Conservation (phyloP, 2,888 invertebrate species). For the Lochmaea capreae region DNA sequence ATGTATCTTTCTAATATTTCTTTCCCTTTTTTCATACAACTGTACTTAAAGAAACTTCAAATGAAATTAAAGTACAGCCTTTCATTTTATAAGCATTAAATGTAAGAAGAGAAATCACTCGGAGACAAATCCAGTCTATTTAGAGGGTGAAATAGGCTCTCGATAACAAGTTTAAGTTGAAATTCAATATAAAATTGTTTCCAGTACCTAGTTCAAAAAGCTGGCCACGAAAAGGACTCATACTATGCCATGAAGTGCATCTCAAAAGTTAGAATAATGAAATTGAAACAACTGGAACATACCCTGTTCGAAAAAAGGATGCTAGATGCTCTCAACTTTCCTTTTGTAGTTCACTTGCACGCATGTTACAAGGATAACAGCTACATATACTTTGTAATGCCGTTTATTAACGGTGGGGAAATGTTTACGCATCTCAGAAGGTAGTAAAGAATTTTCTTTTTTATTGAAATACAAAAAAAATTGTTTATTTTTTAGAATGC, state of each 20-base stretch:
- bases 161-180: too few species aligned
- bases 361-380: conserved; percentile 88
- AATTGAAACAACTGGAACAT: conserved; percentile 89
- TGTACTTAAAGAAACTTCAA: too few species aligned
- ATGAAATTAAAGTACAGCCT: too few species aligned
- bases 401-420: conserved; percentile 87
- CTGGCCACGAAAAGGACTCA: conserved; percentile 64
- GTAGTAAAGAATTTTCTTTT: conserved; percentile 44
- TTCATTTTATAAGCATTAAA: too few species aligned
- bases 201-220: conserved; percentile 63
- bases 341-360: conserved; percentile 88
- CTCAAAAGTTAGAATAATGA: conserved; percentile 86
- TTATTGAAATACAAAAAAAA: not conserved
- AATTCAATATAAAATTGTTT: conserved; percentile 7
- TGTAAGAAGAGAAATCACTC: too few species aligned
- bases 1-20: too few species aligned
- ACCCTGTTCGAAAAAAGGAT: conserved; percentile 92
- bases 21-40: too few species aligned
- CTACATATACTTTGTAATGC: conserved; percentile 85
- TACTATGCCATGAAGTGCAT: conserved; percentile 90
- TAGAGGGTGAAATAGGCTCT: too few species aligned
- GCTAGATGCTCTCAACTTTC: conserved; percentile 85
- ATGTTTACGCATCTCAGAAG: conserved; percentile 82
- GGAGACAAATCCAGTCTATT: too few species aligned
- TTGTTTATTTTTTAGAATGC: conserved; percentile 56